Conservation (phyloP, 2,113 vertebrate species). For the Gambusia affinis region DNA sequence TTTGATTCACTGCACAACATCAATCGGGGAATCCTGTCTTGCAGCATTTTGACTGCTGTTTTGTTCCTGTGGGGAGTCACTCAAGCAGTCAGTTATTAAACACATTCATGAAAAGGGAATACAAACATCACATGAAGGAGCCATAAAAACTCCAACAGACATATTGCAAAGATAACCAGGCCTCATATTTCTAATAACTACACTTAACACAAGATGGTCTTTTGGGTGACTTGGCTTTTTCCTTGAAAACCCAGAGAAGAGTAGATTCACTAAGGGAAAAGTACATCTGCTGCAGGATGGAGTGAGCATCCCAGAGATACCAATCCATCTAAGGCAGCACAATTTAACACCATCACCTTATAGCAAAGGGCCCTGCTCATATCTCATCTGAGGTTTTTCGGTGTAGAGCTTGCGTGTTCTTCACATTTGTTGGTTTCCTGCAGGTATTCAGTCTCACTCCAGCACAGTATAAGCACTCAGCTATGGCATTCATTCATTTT, state of each 20-base stretch:
- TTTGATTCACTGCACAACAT: background rate
- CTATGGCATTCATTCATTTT: too few relatives aligned
- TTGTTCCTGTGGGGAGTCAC: background rate
- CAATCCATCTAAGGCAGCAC: too few relatives aligned
- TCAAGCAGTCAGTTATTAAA: background rate
- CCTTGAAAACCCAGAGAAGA: background rate
- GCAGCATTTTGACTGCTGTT: conserved; percentile 5
- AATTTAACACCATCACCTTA: too few relatives aligned
- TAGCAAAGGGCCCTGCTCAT: too few relatives aligned
- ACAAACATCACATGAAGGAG: background rate
- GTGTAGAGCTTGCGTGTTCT: too few relatives aligned
- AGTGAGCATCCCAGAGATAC: background rate
- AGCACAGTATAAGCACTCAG: too few relatives aligned
- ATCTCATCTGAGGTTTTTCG: too few relatives aligned
- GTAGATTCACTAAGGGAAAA: background rate
- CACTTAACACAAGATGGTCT: background rate
- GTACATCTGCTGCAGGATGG: background rate
- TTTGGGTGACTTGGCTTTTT: background rate
- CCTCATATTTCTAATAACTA: background rate
- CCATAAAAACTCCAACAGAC: conserved; percentile 5
- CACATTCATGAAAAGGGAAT: conserved; percentile 18
- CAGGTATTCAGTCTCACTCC: too few relatives aligned
- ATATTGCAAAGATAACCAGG: background rate
- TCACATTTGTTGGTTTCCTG: too few relatives aligned
- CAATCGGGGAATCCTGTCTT: background rate